Conservation (phyloP, 2,888 invertebrate species). For the Dryococelus australis region DNA sequence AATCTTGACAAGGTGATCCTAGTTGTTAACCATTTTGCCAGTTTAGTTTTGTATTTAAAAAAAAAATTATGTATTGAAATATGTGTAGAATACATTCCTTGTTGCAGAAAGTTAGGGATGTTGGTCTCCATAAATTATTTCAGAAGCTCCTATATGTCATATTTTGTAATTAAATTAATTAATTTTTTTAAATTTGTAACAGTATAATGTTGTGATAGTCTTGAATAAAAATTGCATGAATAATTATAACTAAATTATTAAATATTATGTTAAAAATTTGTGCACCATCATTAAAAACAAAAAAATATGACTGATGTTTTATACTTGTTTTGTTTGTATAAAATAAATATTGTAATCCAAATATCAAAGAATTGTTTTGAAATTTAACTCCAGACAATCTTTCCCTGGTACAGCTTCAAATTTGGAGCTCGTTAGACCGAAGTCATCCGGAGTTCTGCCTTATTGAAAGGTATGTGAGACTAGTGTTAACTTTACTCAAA, state of each 20-base stretch:
- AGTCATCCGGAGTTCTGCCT: constrained; percentile 30
- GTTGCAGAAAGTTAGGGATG: background rate
- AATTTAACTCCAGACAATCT: constrained; percentile 27
- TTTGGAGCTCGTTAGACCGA: constrained; percentile 32
- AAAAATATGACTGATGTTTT: background rate
- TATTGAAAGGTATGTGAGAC: constrained; percentile 33
- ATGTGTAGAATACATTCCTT: constrained; percentile 11
- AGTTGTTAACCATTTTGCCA: constrained; percentile 21
- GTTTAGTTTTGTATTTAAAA: background rate
- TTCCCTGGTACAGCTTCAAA: constrained; percentile 37
- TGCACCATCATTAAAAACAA: background rate
- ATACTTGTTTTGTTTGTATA: constrained; percentile 17
- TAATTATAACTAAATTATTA: background rate
- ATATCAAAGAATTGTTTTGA: background rate
- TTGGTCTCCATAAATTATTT: background rate
- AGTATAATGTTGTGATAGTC: background rate
- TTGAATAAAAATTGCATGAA: background rate
- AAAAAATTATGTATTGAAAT: background rate
- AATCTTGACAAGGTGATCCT: constrained; percentile 22
- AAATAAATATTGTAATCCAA: constrained; percentile 17
- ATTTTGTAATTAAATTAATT: background rate
- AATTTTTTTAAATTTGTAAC: background rate
- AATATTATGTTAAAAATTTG: background rate
- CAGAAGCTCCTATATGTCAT: background rate
- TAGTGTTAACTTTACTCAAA: background rate